Evolutionary conservation across 2,113 vertebrate genomes (phyloP), one percentile per base, ranked within the genome.

Genomic region (Elephantulus edwardii): DNA sequence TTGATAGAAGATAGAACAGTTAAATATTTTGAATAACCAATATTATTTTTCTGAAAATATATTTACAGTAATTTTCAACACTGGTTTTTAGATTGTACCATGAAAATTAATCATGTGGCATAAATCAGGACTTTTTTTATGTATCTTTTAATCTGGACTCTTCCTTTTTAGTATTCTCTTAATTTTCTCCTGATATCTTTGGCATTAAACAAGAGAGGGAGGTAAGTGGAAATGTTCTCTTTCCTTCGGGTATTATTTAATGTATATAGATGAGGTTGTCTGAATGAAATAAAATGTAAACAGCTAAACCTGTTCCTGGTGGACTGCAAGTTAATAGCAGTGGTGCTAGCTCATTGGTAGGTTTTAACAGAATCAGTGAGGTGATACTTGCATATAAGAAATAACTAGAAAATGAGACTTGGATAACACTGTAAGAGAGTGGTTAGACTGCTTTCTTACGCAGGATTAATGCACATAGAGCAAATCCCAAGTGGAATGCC

Each of bases 271-370:
- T 44, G 14, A 78, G 19, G 80, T 28, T n/a, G 38, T 62, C 64
- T 81, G n/a, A 80, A 84, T 91, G 79, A 75, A 84, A 90, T 77
- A 30, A 77, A 58, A 74, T 68, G 42, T 66, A 26, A 74, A 13
- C 56, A 74, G 1, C n/a, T 60, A 35, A 80, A 88, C n/a, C 88
- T 9, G 72, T 22, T 84, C 17, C 30, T 74, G 80, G 40, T 40
- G 66, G 75, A 8, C 26, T 12, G 7, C 42, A 33, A 40, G 9
- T 40, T 70, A 52, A 88, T 38, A 38, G 35, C 80, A 40, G 44
- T 33, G n/a, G 3, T 14, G 28, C 3, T 6, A 3, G n/a, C 12
- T 66, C 19, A 54, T 70, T 33, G n/a, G 19, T 19, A 24, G 26
- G 19, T 58, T 84, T 76, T 50, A 38, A 20, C 7, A 1, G 28